phyloP scores from a whole-genome alignment of 2,797 vertebrate genomes.

The Knipowitschia caucasica region DNA sequence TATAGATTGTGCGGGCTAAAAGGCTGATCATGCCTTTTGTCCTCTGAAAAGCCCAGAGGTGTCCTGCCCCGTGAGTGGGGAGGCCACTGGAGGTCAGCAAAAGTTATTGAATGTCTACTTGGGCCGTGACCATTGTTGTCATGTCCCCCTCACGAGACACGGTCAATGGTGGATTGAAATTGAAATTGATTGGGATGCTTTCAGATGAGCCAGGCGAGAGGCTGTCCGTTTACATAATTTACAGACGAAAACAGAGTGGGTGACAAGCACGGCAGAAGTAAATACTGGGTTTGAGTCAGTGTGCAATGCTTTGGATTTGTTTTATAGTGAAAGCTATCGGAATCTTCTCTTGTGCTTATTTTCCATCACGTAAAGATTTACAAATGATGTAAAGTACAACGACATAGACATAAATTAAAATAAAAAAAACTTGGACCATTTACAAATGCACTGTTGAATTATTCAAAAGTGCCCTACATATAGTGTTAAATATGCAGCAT shows the following conservation, averaged over 20 bases:
- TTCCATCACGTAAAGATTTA: not conserved
- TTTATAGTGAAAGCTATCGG: not conserved
- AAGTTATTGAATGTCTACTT: slow-evolving; percentile 62
- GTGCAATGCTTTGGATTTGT: not conserved
- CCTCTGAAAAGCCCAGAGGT: slow-evolving; percentile 63
- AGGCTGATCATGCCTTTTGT: slow-evolving; percentile 69
- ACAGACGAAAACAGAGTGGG: slow-evolving; percentile 32
- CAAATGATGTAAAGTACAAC: slow-evolving; percentile 25
- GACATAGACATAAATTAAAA: slow-evolving; percentile 53
- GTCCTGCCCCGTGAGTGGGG: slow-evolving; percentile 25
- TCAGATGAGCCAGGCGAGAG: slow-evolving; percentile 57
- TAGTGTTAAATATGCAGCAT: slow-evolving; percentile 63
- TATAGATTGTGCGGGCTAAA: slow-evolving; percentile 67
- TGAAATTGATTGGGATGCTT: slow-evolving; percentile 73
- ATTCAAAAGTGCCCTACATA: slow-evolving; percentile 69
- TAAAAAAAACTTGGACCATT: slow-evolving; percentile 63
- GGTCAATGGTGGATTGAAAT: slow-evolving; percentile 70
- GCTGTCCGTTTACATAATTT: slow-evolving; percentile 31
- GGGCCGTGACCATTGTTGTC: slow-evolving; percentile 63
- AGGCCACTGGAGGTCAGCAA: slow-evolving; percentile 48
- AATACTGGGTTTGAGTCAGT: not conserved
- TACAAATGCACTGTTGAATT: slow-evolving; percentile 65
- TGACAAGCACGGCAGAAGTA: slow-evolving; percentile 4
- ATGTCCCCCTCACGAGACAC: slow-evolving; percentile 47
- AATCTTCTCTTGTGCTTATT: not conserved